Conservation (phyloP, 2,113 vertebrate species). For the Albula glossodonta region DNA sequence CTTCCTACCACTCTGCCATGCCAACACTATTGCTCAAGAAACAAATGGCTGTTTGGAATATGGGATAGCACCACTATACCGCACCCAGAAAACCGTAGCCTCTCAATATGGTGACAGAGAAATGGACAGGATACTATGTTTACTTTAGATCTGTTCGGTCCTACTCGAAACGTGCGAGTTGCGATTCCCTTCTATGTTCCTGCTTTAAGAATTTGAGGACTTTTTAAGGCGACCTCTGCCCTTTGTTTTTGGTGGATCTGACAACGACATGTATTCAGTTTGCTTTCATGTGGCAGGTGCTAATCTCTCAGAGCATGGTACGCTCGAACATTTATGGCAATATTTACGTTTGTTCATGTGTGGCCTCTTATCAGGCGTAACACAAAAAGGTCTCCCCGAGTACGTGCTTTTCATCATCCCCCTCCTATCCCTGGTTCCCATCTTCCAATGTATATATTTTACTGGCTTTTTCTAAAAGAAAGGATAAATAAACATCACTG, state of each 20-base stretch:
- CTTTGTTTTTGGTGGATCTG: too few relatives aligned
- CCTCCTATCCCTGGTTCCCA: slow-evolving; percentile 27
- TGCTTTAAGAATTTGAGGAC: too few relatives aligned
- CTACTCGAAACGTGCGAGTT: too few relatives aligned
- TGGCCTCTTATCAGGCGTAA: slow-evolving; percentile 49
- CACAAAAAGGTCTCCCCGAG: slow-evolving; percentile 51
- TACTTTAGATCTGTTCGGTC: too few relatives aligned
- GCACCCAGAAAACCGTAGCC: too few relatives aligned
- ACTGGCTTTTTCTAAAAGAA: not conserved
- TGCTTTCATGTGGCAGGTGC: slow-evolving; percentile 56
- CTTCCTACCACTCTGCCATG: not conserved
- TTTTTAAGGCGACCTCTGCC: too few relatives aligned
- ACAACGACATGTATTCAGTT: slow-evolving; percentile 42
- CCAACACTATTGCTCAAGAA: slow-evolving; percentile 9
- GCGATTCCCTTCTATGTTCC: too few relatives aligned
- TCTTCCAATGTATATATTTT: not conserved
- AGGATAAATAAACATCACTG: slow-evolving; percentile 58
- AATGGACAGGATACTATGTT: too few relatives aligned
- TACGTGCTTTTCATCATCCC: slow-evolving; percentile 59
- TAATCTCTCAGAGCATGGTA: slow-evolving; percentile 41
- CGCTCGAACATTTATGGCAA: slow-evolving; percentile 33
- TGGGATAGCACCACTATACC: too few relatives aligned
- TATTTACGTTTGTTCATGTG: slow-evolving; percentile 40
- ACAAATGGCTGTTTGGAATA: not conserved
- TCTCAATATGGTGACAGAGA: not conserved